Evolutionary conservation across 2,113 vertebrate species (phyloP).

Genomic region (Pipra filicauda): DNA sequence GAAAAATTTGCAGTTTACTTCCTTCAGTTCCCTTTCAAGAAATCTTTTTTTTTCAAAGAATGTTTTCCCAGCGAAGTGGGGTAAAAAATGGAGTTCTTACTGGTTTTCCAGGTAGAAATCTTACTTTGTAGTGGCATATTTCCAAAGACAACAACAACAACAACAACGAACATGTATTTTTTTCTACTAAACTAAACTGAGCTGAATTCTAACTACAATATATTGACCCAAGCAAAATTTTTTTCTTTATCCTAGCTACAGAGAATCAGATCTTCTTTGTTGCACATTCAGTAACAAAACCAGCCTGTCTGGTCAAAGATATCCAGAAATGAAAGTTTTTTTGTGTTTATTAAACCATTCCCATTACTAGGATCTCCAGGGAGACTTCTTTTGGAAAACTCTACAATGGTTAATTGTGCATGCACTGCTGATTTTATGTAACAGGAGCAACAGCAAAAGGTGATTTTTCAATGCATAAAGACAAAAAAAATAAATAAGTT

Average conservation of each 20-base stretch:
- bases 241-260: neutral
- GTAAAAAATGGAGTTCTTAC: neutral
- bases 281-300: neutral
- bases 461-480: neutral
- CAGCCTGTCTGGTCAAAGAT: neutral
- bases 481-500: neutral
- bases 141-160: neutral
- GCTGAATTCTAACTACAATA: neutral
- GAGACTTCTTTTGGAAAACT: neutral
- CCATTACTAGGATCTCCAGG: neutral
- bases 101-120: neutral
- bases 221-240: neutral
- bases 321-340: neutral
- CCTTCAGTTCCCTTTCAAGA: neutral
- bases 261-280: neutral
- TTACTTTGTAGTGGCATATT: neutral
- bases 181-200: neutral
- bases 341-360: neutral
- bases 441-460: neutral
- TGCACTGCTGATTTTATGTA: neutral
- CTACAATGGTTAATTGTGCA: neutral
- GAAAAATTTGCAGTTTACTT: neutral
- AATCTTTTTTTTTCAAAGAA: neutral
- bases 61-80: neutral
- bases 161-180: neutral